Evolutionary conservation across 2,113 vertebrate genomes (phyloP), one percentile per base, ranked within the genome.

Genomic region (Engraulis encrasicolus): DNA sequence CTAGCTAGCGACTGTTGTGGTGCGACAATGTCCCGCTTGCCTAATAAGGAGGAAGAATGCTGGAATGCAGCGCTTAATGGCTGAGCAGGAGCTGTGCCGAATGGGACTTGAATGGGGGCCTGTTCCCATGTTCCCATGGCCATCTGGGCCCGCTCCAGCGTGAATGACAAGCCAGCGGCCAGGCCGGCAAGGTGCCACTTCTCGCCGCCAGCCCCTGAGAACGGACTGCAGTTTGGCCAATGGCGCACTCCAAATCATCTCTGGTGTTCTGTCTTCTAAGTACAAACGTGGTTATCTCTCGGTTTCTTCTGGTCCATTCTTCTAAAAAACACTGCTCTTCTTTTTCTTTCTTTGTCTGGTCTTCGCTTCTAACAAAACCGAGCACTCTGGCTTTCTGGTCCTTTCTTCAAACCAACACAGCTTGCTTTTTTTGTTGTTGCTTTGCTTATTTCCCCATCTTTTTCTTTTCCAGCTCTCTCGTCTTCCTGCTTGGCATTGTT

Each of bases 11-110:
- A 71, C 14, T 14, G 14, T 12, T 5, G n/a, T n/a, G 61, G 61
- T 34, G 61, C 6, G 37, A 77, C 54, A 80, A 85, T 49, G 50
- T 27, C 23, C 61, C 6, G 48, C 81, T 48, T 82, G 85, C 87
- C 85, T 88, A 86, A 86, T 84, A 88, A 83, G 85, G 85, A 86
- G 85, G 34, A 80, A 88, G 78, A 84, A 82, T 82, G 81, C 71
- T 9, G 61, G 15, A 71, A 82, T 83, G 80, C 78, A 0, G 9
- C n/a, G 34, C 78, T 71, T 50, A 50, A 83, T 71, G 71, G 80
- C 78, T 45, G 36, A 82, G 78, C 27, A 86, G 40, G 34, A 34
- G 27, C 27, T 34, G 34, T 31, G 27, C 37, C 15, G 50, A 61
- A n/a, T n/a, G n/a, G n/a, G n/a, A n/a, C n/a, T 34, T 80, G 78